Percentiles rank a stretch among this genome's conserved stretches.
Conservation (phyloP, 2,888 invertebrate species). For the Drosophila fungiperda region DNA sequence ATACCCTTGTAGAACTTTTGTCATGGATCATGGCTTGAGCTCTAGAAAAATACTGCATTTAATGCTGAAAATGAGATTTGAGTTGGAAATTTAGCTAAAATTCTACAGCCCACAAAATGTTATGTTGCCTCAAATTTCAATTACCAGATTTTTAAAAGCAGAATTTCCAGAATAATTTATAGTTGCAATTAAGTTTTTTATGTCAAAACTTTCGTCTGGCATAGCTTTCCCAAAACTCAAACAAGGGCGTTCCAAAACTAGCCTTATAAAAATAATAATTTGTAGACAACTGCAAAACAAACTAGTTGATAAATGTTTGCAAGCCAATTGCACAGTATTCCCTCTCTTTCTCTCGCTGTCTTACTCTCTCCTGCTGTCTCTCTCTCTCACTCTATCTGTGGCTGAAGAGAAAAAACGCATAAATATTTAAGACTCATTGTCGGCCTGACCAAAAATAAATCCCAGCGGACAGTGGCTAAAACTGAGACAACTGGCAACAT, state of each 20-base stretch:
- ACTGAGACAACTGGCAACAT: slow-evolving; percentile 16
- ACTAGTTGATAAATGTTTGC: background rate
- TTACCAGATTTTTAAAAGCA: background rate
- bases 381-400: background rate
- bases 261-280: background rate
- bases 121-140: rapidly evolving
- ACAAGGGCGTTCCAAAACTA: background rate
- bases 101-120: background rate
- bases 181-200: background rate
- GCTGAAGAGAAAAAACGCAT: slow-evolving; percentile 31
- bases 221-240: background rate
- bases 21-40: background rate
- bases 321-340: background rate
- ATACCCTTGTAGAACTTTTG: slow-evolving; percentile 13
- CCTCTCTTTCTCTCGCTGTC: background rate
- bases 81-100: background rate
- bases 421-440: slow-evolving; percentile 55
- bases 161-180: background rate
- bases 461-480: slow-evolving; percentile 28
- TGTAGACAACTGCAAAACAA: slow-evolving; percentile 3
- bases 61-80: background rate
- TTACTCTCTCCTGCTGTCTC: background rate
- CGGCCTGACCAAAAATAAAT: slow-evolving; percentile 56
- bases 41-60: background rate
- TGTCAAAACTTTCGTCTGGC: background rate